A percentile compares a stretch with the other conserved stretches of the same genome.
phyloP scores from a whole-genome alignment of 2,888 invertebrate species.

The Drosophila nigricruria region DNA sequence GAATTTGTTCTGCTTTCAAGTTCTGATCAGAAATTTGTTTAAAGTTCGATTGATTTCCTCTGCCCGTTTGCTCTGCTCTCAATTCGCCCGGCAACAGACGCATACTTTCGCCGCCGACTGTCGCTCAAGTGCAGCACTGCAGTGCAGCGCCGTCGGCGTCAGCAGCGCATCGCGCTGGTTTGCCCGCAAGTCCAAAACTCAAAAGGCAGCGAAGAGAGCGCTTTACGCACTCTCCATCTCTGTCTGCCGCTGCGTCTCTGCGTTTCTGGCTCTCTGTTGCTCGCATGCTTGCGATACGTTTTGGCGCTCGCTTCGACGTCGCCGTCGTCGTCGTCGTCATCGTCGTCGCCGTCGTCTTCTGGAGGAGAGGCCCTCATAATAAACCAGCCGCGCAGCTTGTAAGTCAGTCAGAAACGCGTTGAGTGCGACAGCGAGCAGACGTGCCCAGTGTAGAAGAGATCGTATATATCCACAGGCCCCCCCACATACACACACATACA shows the following conservation, averaged over 20 bases:
- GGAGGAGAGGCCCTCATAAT: constrained; percentile 73
- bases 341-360: constrained; percentile 32
- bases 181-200: constrained; percentile 54
- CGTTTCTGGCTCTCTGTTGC: constrained; percentile 16
- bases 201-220: constrained; percentile 25
- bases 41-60: not conserved
- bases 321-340: constrained; percentile 13
- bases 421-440: constrained; percentile 72
- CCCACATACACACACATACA: constrained; percentile 11
- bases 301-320: constrained; percentile 22
- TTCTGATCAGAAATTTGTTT: not conserved
- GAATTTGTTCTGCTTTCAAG: not conserved
- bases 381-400: constrained; percentile 71
- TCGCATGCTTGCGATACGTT: constrained; percentile 13
- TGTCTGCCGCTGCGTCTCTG: constrained; percentile 9
- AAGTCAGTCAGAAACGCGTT: constrained; percentile 76
- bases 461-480: constrained; percentile 20
- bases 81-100: constrained; percentile 11
- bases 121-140: constrained; percentile 46
- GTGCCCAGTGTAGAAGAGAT: constrained; percentile 51
- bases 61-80: not conserved
- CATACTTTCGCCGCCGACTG: constrained; percentile 51
- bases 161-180: constrained; percentile 6
- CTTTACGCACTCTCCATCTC: constrained; percentile 24
- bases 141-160: constrained; percentile 22